Evolutionary conservation across 2,888 invertebrate species (phyloP).

Genomic region (Lydus trimaculatus): DNA sequence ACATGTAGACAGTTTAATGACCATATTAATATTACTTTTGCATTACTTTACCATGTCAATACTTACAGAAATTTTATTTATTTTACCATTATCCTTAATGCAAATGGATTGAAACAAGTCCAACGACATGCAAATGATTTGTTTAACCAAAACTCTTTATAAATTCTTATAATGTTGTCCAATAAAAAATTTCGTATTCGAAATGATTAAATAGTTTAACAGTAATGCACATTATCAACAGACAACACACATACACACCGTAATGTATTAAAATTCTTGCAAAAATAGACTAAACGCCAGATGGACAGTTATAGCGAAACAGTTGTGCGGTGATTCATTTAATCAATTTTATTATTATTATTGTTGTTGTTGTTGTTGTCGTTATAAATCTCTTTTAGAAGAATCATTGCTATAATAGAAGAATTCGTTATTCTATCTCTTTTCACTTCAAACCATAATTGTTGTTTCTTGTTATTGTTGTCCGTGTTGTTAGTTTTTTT

Average conservation of each 20-base stretch:
- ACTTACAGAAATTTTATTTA: not conserved
- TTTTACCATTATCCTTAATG: not conserved
- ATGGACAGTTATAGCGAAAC: constrained; percentile 3
- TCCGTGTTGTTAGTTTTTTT: not conserved
- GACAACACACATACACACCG: not conserved
- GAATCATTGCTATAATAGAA: not conserved
- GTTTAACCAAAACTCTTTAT: not conserved
- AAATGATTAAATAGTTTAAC: not conserved
- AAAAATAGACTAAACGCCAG: not conserved
- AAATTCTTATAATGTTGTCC: not conserved
- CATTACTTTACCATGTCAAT: not conserved
- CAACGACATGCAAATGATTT: not conserved
- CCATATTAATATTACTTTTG: not conserved
- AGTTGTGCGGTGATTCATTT: constrained; percentile 2
- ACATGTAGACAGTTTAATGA: not conserved
- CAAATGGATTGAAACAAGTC: not conserved
- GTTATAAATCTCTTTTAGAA: not conserved
- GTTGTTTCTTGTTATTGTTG: constrained; percentile 5
- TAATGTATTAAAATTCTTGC: not conserved
- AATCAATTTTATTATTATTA: constrained; percentile 5
- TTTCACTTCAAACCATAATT: not conserved
- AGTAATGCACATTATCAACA: not conserved
- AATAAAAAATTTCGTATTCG: not conserved
- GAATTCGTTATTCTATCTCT: not conserved
- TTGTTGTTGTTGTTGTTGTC: constrained; percentile 1